Evolutionary conservation across 2,797 vertebrate genomes (phyloP).

Genomic region (Gobionotothen gibberifrons): DNA sequence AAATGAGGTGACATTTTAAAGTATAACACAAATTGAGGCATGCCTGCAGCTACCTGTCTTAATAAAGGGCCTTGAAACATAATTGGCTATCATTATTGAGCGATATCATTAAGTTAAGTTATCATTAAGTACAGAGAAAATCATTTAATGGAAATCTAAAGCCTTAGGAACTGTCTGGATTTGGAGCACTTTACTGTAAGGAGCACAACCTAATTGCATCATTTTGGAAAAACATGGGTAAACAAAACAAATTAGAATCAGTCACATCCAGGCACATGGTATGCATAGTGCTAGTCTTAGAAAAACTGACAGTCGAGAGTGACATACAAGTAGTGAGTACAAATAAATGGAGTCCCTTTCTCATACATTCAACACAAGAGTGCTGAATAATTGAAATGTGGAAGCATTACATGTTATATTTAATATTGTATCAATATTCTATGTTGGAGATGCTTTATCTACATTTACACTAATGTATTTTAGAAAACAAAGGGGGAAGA

Average conservation of each 20-base stretch:
- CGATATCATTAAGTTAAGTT: not conserved
- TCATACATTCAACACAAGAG: slow-evolving; percentile 69
- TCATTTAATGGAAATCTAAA: not conserved
- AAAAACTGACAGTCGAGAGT: slow-evolving; percentile 66
- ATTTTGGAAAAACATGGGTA: slow-evolving; percentile 12
- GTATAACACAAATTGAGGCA: slow-evolving; percentile 28
- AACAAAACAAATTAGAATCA: slow-evolving; percentile 19
- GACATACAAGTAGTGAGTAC: slow-evolving; percentile 70
- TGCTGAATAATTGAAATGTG: slow-evolving; percentile 70
- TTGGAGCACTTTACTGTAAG: not conserved
- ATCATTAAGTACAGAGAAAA: slow-evolving; percentile 13
- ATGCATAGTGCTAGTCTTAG: slow-evolving; percentile 84
- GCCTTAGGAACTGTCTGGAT: not conserved
- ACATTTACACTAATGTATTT: slow-evolving; percentile 28
- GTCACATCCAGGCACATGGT: slow-evolving; percentile 50
- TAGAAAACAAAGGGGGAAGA: slow-evolving; percentile 28
- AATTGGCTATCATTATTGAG: not conserved
- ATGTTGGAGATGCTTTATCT: slow-evolving; percentile 54
- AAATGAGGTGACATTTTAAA: slow-evolving; percentile 38
- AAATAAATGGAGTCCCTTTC: slow-evolving; percentile 59
- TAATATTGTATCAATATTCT: slow-evolving; percentile 40
- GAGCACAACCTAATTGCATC: slow-evolving; percentile 13
- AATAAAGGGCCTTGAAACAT: slow-evolving; percentile 9
- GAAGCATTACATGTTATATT: slow-evolving; percentile 73
- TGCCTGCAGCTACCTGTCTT: slow-evolving; percentile 1